These are phyloP conservation scores for Pseudanteris insignis DNA, from an alignment of 2,888 invertebrate species.

Conservation along the genomic window DNA sequence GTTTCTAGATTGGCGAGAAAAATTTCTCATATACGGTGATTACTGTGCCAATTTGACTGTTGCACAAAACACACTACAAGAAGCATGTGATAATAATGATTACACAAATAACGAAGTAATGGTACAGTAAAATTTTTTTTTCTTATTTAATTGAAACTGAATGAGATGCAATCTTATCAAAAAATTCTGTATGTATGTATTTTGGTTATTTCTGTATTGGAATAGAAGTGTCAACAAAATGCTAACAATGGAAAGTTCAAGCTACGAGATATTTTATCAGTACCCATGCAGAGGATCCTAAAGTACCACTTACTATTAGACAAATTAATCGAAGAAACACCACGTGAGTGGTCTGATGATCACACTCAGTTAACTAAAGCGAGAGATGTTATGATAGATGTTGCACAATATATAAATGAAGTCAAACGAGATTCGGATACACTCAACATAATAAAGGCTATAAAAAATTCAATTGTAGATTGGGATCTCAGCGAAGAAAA, in stretches of 20 bases:
- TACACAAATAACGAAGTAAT: conserved; percentile 74
- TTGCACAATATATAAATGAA: conserved; percentile 97
- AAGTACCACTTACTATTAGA: conserved; percentile 95
- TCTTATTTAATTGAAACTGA: background rate
- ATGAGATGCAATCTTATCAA: too few species aligned
- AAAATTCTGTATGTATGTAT: background rate
- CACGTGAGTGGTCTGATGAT: conserved; percentile 86
- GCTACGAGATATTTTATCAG: conserved; percentile 92
- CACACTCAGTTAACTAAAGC: conserved; percentile 84
- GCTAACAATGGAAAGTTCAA: conserved; percentile 96
- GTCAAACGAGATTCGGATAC: conserved; percentile 96
- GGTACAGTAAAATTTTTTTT: conserved; percentile 65
- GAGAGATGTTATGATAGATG: conserved; percentile 95
- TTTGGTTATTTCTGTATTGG: too few species aligned
- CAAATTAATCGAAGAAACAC: conserved; percentile 87
- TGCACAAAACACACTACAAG: conserved; percentile 87
- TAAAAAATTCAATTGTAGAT: conserved; percentile 85
- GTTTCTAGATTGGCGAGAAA: conserved; percentile 90
- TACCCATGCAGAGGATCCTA: conserved; percentile 97
- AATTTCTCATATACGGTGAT: conserved; percentile 91
- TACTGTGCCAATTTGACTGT: conserved; percentile 93
- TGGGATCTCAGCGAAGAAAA: conserved; percentile 83
- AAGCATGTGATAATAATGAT: conserved; percentile 75
- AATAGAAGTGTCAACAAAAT: conserved; percentile 90
- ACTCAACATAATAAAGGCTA: conserved; percentile 86